Base-by-base conservation (phyloP, 2,113 vertebrate species). In the Cyanoliseus patagonus region DNA sequence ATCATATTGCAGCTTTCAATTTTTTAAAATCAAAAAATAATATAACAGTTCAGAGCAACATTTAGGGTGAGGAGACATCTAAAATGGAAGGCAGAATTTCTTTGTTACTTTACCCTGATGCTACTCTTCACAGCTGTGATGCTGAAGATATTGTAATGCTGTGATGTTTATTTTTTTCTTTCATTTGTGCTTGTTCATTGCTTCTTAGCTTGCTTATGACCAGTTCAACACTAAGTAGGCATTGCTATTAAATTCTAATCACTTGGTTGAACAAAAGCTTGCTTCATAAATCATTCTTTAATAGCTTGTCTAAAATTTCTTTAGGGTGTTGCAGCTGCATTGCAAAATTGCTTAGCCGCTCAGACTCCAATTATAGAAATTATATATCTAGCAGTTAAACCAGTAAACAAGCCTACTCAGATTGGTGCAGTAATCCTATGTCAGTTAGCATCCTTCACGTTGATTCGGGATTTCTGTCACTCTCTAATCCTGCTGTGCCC, bases 221-320 rank as follows among this genome's bases (percentile, higher is more conserved):
- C 87, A 95, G 86, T 95, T 96, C 85, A 95, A 76, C 92, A 86
- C 78, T 96, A 98, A 97, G 92, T 80, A 95, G 64, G 82, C 35
- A 86, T 73, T 46, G 83, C 95, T 98, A 96, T 97, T 97, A 98
- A 97, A 97, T 97, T 97, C 95, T 96, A 96, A 97, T 97, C 97
- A 97, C 95, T 98, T 96, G 86, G 82, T 57, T 98, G 96, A 97
- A 97, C 95, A 98, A 98, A 97, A 96, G 35, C 88, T 35, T 62
- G 87, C 92, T 98, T 96, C 97, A 98, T 98, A 98, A 97, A 98
- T 98, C 97, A 98, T 96, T 95, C 87, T 96, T 90, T 98, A 98
- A 97, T 97, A 97, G 90, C 86, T 95, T 97, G 96, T 97, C 97
- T 88, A 68, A 95, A 96, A 86, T 95, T 96, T 98, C 95, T 97